phyloP scores from a whole-genome alignment of 2,888 invertebrate genomes.

The Blera fallax region DNA sequence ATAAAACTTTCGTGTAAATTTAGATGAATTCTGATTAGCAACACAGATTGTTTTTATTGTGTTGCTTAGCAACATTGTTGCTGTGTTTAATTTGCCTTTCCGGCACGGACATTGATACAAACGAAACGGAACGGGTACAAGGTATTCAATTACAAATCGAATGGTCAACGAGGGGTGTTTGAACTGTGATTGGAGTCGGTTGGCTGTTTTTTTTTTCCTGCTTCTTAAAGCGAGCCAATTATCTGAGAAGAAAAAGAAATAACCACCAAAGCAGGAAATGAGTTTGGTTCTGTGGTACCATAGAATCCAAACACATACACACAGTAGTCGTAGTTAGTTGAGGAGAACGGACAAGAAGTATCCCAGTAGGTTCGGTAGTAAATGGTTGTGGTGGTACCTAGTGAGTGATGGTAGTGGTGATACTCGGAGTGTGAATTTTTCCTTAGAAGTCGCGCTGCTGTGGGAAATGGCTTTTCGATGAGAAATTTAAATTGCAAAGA shows the following conservation, averaged over 20 bases:
- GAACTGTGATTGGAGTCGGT: conserved; percentile 52
- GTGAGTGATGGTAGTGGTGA: neutral
- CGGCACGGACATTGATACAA: conserved; percentile 21
- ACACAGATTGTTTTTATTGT: neutral
- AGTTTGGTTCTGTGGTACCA: conserved; percentile 66
- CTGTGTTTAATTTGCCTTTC: conserved; percentile 30
- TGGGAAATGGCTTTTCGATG: conserved; percentile 61
- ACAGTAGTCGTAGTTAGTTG: neutral
- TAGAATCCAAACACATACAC: conserved; percentile 38
- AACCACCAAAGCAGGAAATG: conserved; percentile 61
- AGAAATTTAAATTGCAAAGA: conserved; percentile 66
- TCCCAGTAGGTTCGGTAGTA: conserved; percentile 5
- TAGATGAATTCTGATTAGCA: neutral
- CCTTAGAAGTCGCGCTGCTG: conserved; percentile 38
- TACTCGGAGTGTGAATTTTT: conserved; percentile 53
- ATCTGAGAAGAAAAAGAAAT: conserved; percentile 41
- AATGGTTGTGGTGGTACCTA: neutral
- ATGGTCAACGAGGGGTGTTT: conserved; percentile 30
- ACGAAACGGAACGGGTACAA: conserved; percentile 15
- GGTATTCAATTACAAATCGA: conserved; percentile 59
- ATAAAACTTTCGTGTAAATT: neutral
- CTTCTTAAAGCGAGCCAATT: conserved; percentile 52
- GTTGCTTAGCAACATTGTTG: neutral
- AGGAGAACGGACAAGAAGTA: neutral
- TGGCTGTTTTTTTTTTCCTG: conserved; percentile 5